A percentile compares a stretch with the other conserved stretches of the same genome.
Conservation (phyloP, 2,113 vertebrate genomes). For the Gymnogyps californianus region DNA sequence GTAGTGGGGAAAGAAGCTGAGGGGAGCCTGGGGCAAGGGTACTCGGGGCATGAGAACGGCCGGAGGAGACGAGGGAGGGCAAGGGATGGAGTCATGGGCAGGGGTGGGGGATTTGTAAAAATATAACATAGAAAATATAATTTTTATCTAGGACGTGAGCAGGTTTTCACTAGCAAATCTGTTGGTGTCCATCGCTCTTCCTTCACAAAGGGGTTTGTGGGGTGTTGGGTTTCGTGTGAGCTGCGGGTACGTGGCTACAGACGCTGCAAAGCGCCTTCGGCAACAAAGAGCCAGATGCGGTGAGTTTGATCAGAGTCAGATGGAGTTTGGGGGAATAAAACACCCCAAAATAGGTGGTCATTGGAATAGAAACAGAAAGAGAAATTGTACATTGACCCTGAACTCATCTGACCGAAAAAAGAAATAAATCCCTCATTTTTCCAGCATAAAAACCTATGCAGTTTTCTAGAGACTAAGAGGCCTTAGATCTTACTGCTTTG, state of each 20-base stretch:
- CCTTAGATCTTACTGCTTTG: slow-evolving; percentile 64
- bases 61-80: neutral
- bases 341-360: slow-evolving; percentile 34
- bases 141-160: neutral
- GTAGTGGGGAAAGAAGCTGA: neutral
- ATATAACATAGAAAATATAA: neutral
- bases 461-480: slow-evolving; percentile 40
- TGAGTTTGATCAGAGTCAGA: neutral
- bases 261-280: neutral
- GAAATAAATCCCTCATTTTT: slow-evolving; percentile 66
- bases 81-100: neutral
- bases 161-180: neutral
- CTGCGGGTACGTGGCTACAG: neutral
- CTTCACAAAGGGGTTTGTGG: neutral
- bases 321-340: slow-evolving; percentile 25
- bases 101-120: neutral
- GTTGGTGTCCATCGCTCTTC: neutral
- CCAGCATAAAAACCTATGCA: slow-evolving; percentile 48
- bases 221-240: neutral
- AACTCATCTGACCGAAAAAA: neutral
- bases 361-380: slow-evolving; percentile 65
- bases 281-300: slow-evolving; percentile 1
- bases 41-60: neutral
- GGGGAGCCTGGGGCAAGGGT: neutral
- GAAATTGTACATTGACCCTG: slow-evolving; percentile 62